Conservation (phyloP, 2,113 vertebrate genomes). For the Ardeotis arabs region DNA sequence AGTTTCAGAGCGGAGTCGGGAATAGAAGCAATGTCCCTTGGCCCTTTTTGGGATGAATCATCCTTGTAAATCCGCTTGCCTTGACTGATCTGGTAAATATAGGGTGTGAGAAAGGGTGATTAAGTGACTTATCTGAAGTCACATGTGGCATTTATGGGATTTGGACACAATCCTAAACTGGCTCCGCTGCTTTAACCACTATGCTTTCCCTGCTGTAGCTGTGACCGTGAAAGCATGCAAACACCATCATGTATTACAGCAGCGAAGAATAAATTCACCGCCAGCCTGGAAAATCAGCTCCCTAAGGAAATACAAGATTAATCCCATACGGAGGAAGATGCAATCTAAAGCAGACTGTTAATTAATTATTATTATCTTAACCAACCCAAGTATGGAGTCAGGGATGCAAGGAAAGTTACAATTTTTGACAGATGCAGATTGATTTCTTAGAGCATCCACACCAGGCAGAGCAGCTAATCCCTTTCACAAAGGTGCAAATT, state of each 20-base stretch:
- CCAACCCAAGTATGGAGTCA: slow-evolving; percentile 30
- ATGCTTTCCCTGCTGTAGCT: neutral
- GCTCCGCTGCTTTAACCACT: slow-evolving; percentile 30
- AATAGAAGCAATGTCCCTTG: slow-evolving; percentile 49
- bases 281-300: slow-evolving; percentile 52
- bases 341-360: slow-evolving; percentile 62
- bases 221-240: slow-evolving; percentile 52
- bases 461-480: slow-evolving; percentile 57
- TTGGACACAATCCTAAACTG: slow-evolving; percentile 61
- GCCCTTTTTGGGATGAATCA: slow-evolving; percentile 67
- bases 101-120: slow-evolving; percentile 64
- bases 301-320: slow-evolving; percentile 64
- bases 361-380: slow-evolving; percentile 70
- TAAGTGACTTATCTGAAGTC: slow-evolving; percentile 69
- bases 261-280: slow-evolving; percentile 29
- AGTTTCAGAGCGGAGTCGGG: slow-evolving; percentile 37
- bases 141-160: slow-evolving; percentile 67
- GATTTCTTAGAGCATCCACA: slow-evolving; percentile 58
- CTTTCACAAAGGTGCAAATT: slow-evolving; percentile 67
- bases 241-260: slow-evolving; percentile 36
- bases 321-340: slow-evolving; percentile 49
- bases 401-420: slow-evolving; percentile 53
- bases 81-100: slow-evolving; percentile 62
- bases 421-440: slow-evolving; percentile 54
- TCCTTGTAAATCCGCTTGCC: slow-evolving; percentile 58